Percentiles rank a stretch among this genome's conserved stretches.
Evolutionary conservation across 2,797 vertebrate species (phyloP).

Genomic region (Pachyuromys duprasi): DNA sequence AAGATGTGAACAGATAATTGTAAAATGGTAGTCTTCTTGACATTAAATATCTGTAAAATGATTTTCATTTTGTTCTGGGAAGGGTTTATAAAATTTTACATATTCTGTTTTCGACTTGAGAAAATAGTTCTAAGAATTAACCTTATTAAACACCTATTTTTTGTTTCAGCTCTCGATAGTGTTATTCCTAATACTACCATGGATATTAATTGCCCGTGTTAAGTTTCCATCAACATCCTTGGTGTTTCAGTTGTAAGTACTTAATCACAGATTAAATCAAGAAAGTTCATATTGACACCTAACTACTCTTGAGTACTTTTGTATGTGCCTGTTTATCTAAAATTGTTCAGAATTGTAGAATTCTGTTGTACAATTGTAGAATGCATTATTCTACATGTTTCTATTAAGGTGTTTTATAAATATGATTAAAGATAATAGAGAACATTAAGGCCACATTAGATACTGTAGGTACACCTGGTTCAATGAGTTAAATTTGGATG

Average conservation of each 20-base stretch:
- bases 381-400: not conserved
- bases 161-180: not conserved
- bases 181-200: not conserved
- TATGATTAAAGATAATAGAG: not conserved
- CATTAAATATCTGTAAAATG: not conserved
- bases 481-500: not conserved
- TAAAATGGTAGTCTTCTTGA: not conserved
- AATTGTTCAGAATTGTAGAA: not conserved
- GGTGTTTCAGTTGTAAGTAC: not conserved
- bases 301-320: not conserved
- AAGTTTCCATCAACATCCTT: not conserved
- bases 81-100: not conserved
- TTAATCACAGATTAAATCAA: slow-evolving; percentile 4
- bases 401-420: not conserved
- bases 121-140: not conserved
- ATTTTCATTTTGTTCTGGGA: slow-evolving; percentile 5
- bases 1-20: not conserved
- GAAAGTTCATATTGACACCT: not conserved
- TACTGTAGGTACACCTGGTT: not conserved
- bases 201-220: not conserved
- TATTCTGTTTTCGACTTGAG: not conserved
- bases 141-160: not conserved
- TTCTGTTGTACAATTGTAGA: no score
- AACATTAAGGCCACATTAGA: not conserved
- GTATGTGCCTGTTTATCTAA: not conserved